These are phyloP conservation scores for Phymastichus coffea DNA, from an alignment of 1,140 invertebrate species.

Conservation along the genomic window DNA sequence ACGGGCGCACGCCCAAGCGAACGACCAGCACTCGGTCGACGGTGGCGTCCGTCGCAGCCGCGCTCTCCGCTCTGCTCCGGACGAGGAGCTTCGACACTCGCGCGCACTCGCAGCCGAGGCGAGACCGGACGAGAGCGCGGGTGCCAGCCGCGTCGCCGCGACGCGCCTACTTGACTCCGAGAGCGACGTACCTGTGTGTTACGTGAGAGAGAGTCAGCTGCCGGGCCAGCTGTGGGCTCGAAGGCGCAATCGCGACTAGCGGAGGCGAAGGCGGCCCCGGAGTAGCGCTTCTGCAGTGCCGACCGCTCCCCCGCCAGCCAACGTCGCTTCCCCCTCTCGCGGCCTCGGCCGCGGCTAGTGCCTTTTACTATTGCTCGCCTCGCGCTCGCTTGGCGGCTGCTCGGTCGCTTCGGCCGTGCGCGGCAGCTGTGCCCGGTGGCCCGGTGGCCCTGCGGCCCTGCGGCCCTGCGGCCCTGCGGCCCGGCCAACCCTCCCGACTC, in stretches of 20 bases:
- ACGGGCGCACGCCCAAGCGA: no score
- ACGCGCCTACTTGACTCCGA: background rate
- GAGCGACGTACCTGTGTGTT: slow-evolving; percentile 13
- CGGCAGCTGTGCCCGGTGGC: no score
- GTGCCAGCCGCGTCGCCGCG: background rate
- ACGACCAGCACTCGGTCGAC: no score
- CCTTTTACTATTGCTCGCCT: slow-evolving; percentile 8
- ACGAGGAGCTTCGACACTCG: background rate
- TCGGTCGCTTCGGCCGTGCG: no score
- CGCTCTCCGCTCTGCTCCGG: no score
- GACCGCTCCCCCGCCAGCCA: background rate
- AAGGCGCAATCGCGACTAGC: slow-evolving; percentile 37
- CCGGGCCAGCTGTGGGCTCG: slow-evolving; percentile 30
- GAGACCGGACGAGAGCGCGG: slow-evolving; percentile 4
- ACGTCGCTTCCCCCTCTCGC: slow-evolving; percentile 15
- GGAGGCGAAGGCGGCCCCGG: slow-evolving; percentile 32
- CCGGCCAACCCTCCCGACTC: no score
- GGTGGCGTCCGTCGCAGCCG: no score
- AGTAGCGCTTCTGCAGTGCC: slow-evolving; percentile 34
- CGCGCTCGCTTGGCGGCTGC: no score
- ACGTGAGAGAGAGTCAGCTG: slow-evolving; percentile 32
- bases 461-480: no score
- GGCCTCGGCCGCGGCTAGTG: slow-evolving; percentile 2
- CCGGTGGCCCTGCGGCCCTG: no score
- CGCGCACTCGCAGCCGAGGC: background rate